phyloP scores from a whole-genome alignment of 1,140 invertebrate species.

The Platorchestia sp. region DNA sequence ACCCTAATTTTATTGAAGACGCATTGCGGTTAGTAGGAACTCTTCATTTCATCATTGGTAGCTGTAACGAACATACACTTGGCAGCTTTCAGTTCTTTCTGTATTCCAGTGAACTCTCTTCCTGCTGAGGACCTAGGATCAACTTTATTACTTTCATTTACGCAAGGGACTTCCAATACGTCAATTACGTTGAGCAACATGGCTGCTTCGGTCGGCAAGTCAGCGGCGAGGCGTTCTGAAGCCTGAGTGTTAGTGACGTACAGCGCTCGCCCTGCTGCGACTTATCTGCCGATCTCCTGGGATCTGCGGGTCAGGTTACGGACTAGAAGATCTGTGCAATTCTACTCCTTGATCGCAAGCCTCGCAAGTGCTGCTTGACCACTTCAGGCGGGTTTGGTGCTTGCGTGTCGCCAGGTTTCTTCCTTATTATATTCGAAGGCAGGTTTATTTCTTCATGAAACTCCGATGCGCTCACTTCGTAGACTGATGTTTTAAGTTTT shows the following conservation, averaged over 20 bases:
- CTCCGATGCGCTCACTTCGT: not conserved
- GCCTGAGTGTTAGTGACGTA: not conserved
- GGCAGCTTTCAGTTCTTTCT: not conserved
- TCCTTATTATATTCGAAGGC: not conserved
- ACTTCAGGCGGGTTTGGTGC: not conserved
- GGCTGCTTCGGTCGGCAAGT: not conserved
- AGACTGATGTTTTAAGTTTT: not conserved
- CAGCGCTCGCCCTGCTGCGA: not conserved
- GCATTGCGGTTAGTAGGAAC: not conserved
- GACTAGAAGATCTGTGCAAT: not conserved
- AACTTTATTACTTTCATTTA: not conserved
- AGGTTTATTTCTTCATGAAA: not conserved
- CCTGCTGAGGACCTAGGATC: no score
- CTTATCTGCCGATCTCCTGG: slow-evolving; percentile 7
- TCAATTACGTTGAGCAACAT: not conserved
- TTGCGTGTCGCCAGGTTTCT: not conserved
- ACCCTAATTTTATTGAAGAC: not conserved
- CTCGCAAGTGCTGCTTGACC: not conserved
- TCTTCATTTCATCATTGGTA: not conserved
- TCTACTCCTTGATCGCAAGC: not conserved
- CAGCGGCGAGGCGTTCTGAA: not conserved
- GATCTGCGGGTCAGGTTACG: slow-evolving; percentile 31
- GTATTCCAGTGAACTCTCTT: not conserved
- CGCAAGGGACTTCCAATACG: not conserved
- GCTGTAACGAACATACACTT: not conserved